phyloP scores from a whole-genome alignment of 2,888 invertebrate species.

The Acrobasis repandana region DNA sequence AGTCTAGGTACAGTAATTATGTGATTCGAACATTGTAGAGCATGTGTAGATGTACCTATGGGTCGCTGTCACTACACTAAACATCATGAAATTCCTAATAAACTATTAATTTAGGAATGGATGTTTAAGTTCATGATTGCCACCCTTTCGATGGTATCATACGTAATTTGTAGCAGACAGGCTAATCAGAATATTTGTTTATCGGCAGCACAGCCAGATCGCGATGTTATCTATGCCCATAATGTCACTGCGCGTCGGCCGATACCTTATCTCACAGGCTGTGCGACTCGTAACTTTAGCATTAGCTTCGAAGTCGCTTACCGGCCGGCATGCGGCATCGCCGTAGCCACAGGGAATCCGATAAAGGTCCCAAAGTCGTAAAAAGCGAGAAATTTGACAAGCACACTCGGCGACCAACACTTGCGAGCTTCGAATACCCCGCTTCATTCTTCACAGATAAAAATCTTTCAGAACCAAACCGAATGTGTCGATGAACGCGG shows the following conservation, averaged over 20 bases:
- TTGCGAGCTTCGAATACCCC: constrained; percentile 30
- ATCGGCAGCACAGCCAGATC: constrained; percentile 48
- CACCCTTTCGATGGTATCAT: constrained; percentile 54
- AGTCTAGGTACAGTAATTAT: too few species aligned
- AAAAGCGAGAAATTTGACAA: constrained; percentile 38
- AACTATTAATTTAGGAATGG: constrained; percentile 42
- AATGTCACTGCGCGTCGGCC: constrained; percentile 55
- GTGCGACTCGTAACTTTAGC: constrained; percentile 44
- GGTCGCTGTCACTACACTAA: constrained; percentile 39
- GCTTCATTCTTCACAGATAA: constrained; percentile 30
- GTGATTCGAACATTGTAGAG: too few species aligned
- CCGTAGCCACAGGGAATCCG: constrained; percentile 30
- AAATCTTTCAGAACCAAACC: constrained; percentile 28
- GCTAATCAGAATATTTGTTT: constrained; percentile 74
- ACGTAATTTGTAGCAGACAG: constrained; percentile 63
- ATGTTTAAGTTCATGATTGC: constrained; percentile 33
- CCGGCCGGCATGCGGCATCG: constrained; percentile 21
- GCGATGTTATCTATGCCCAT: constrained; percentile 63
- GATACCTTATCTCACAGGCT: constrained; percentile 57
- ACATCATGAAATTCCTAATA: constrained; percentile 63
- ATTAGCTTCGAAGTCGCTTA: constrained; percentile 38
- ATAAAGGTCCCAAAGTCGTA: constrained; percentile 33
- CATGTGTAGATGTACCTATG: too few species aligned
- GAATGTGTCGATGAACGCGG: constrained; percentile 33
- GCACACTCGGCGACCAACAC: constrained; percentile 23